Base-by-base conservation (phyloP, 2,888 invertebrate species). In the Monoplex corrugatus region DNA sequence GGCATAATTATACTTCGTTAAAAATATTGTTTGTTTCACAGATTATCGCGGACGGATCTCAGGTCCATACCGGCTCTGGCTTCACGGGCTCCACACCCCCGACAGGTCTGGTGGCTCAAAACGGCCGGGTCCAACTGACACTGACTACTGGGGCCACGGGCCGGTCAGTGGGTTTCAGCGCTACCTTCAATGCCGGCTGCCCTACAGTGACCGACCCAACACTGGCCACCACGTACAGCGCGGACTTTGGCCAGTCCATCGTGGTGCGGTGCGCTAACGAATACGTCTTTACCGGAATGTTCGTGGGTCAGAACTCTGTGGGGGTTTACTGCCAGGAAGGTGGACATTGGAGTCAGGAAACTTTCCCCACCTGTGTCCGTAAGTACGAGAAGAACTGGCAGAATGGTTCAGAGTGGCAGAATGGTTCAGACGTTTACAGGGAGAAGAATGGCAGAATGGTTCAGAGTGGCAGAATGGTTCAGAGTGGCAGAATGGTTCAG, bases 111-210 rank as follows among this genome's bases (percentile, higher is more conserved):
- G 87, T 87, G 40, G 91, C 93, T 1, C 28, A 32, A 8, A 83
- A 87, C 16, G 89, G 90, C 2, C 85, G 89, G 3, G 38, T 94
- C 23, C 90, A 87, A 35, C 23, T 94, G 10, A 78, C 75, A n/a
- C 89, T 94, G 80, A 90, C 68, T 0, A 93, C 93, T 13, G 92
- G 93, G 89, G 94, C 93, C 13, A 85, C 91, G 6, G 91, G 90
- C 0, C 88, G 90, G 32, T 83, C 82, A 0, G 84, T 38, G 10
- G 94, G 94, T 50, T 94, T 93, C 87, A 87, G 32, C 1, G 93
- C 93, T 6, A 87, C 68, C 3, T 94, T 91, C 86, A 91, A 92
- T 19, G 88, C 93, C 92, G 93, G 92, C 19, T 94, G 94, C 90
- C 89, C 91, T 2, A 63, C 86, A 6, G 83, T 93, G 6, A 80